A percentile compares a stretch with the other conserved stretches of the same genome.
Conservation (phyloP, 2,113 vertebrate species). For the Clarias batrachus region DNA sequence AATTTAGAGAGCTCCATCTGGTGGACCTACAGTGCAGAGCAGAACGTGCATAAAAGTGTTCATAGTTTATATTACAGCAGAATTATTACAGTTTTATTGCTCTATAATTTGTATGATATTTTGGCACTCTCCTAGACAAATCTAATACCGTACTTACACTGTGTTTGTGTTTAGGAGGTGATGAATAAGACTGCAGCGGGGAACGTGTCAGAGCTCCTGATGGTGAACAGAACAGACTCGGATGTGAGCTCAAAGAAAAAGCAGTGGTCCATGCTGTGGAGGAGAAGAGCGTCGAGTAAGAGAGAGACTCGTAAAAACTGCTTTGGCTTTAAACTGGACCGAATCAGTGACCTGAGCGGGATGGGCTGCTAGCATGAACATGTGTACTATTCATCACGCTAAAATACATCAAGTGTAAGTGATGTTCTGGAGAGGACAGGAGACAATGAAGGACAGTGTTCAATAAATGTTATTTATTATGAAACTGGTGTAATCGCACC, state of each 20-base stretch:
- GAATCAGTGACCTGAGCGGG: conserved; percentile 80
- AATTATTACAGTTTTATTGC: neutral
- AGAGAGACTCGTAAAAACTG: conserved; percentile 71
- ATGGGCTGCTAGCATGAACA: conserved; percentile 76
- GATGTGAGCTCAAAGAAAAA: conserved; percentile 58
- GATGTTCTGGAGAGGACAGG: neutral
- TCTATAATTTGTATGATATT: neutral
- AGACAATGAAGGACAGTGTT: neutral
- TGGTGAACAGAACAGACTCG: conserved; percentile 14
- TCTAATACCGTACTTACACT: neutral
- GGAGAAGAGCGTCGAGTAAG: conserved; percentile 69
- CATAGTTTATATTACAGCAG: neutral
- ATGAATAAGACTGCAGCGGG: conserved; percentile 1
- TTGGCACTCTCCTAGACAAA: neutral
- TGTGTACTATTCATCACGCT: neutral
- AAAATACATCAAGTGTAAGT: neutral
- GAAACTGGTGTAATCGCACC: neutral
- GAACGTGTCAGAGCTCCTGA: neutral
- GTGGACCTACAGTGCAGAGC: neutral
- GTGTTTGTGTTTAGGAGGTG: neutral
- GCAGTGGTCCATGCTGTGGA: conserved; percentile 66
- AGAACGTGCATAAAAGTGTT: neutral
- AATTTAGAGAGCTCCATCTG: neutral
- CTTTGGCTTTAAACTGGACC: conserved; percentile 83
- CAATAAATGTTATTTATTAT: neutral